phyloP scores from a whole-genome alignment of 2,888 invertebrate genomes.

The Ophraella communa region DNA sequence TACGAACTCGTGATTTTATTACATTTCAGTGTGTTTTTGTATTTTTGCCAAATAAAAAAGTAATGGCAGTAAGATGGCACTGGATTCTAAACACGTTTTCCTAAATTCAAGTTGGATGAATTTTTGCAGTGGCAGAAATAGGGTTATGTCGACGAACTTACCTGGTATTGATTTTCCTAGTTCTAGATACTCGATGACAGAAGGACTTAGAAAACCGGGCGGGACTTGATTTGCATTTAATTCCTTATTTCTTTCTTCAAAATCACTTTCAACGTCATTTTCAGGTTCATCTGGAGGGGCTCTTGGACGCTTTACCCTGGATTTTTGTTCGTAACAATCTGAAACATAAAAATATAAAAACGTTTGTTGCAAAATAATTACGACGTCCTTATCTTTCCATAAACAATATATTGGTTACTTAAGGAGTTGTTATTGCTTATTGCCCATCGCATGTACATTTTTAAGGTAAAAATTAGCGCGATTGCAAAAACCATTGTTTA shows the following conservation, averaged over 20 bases:
- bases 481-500: constrained; percentile 6
- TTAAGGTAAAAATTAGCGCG: not conserved
- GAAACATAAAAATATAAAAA: constrained; percentile 38
- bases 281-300: constrained; percentile 60
- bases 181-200: constrained; percentile 84
- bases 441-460: constrained; percentile 1
- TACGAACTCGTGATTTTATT: too few species aligned
- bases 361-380: too few species aligned
- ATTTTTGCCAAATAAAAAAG: too few species aligned
- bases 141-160: too few species aligned
- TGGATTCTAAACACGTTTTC: too few species aligned
- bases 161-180: constrained; percentile 89
- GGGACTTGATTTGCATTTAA: constrained; percentile 65
- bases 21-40: too few species aligned
- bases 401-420: constrained; percentile 3
- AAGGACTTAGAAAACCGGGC: constrained; percentile 81
- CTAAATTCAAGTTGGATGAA: too few species aligned
- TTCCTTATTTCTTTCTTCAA: constrained; percentile 59
- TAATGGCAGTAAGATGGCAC: too few species aligned
- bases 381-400: too few species aligned
- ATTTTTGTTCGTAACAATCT: constrained; percentile 71
- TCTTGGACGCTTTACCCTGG: constrained; percentile 69
- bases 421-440: constrained; percentile 1
- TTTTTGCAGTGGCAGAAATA: too few species aligned
- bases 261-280: constrained; percentile 56